These are phyloP conservation scores for Odontothrips loti DNA, from an alignment of 2,888 invertebrate genomes.

Conservation along the genomic window DNA sequence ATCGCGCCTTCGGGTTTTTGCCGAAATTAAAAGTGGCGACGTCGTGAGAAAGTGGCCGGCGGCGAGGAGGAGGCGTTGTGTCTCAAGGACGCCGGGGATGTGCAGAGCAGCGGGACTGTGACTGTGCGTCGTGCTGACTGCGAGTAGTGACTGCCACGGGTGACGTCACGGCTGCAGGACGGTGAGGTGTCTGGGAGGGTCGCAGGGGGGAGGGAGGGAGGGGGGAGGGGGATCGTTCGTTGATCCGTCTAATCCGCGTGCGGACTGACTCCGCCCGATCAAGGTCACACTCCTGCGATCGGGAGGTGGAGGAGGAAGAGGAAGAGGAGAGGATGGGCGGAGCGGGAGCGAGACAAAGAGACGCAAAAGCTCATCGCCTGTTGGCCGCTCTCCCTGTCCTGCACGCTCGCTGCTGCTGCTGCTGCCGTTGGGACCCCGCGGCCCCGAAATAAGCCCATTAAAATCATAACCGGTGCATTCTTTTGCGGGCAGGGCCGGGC, in stretches of 20 bases:
- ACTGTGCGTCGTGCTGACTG: too few species aligned
- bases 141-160: too few species aligned
- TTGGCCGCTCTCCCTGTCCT: background rate
- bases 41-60: too few species aligned
- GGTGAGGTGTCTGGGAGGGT: too few species aligned
- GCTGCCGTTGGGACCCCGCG: background rate
- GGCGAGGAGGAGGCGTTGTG: too few species aligned
- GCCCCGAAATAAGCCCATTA: constrained; percentile 15
- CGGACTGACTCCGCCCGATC: background rate
- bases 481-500: constrained; percentile 6
- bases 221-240: background rate
- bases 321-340: background rate
- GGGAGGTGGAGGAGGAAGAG: background rate
- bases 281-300: background rate
- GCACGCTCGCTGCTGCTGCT: too few species aligned
- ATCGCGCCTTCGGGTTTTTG: too few species aligned
- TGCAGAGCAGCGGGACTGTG: too few species aligned
- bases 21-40: too few species aligned
- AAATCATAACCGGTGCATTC: constrained; percentile 22
- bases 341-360: background rate
- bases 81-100: too few species aligned
- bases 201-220: too few species aligned
- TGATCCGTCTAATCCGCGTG: constrained; percentile 3
- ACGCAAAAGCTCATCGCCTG: background rate
- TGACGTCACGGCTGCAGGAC: too few species aligned